Evolutionary conservation across 1,140 invertebrate species (phyloP).

Genomic region (Colletes latitarsis): DNA sequence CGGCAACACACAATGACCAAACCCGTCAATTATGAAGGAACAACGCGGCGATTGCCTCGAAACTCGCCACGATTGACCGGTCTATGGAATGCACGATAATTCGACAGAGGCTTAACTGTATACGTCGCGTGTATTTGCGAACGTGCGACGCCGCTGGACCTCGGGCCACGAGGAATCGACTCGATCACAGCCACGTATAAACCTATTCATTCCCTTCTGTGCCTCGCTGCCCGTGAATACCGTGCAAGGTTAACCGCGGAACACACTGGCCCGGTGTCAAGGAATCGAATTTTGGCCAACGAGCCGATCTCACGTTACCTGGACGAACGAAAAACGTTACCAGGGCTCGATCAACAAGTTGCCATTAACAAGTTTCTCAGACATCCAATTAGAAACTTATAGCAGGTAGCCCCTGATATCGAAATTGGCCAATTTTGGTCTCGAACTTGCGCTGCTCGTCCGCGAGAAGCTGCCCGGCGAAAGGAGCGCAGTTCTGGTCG

Average conservation of each 20-base stretch:
- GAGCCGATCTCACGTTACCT: background rate
- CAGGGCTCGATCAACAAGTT: conserved; percentile 29
- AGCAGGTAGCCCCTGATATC: too few species aligned
- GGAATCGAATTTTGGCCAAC: conserved; percentile 45
- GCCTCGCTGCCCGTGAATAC: conserved; percentile 11
- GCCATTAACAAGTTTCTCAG: too few species aligned
- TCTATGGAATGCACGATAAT: conserved; percentile 51
- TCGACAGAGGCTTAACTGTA: conserved; percentile 48
- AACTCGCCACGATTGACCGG: conserved; percentile 12
- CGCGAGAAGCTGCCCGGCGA: too few species aligned
- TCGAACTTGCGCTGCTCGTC: too few species aligned
- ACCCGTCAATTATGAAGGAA: conserved; percentile 32
- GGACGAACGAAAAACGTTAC: background rate
- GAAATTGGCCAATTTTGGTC: too few species aligned
- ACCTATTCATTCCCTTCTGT: conserved; percentile 41
- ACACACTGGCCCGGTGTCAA: conserved; percentile 6
- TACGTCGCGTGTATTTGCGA: conserved; percentile 35
- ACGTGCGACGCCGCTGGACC: background rate
- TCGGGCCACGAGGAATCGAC: conserved; percentile 41
- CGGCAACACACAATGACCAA: background rate
- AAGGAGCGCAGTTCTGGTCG: too few species aligned
- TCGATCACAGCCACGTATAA: conserved; percentile 53
- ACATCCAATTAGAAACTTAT: too few species aligned
- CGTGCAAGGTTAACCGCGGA: conserved; percentile 49
- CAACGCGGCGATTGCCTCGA: conserved; percentile 16